Base-by-base conservation (phyloP, 2,888 invertebrate species). In the Eilema griseolum region DNA sequence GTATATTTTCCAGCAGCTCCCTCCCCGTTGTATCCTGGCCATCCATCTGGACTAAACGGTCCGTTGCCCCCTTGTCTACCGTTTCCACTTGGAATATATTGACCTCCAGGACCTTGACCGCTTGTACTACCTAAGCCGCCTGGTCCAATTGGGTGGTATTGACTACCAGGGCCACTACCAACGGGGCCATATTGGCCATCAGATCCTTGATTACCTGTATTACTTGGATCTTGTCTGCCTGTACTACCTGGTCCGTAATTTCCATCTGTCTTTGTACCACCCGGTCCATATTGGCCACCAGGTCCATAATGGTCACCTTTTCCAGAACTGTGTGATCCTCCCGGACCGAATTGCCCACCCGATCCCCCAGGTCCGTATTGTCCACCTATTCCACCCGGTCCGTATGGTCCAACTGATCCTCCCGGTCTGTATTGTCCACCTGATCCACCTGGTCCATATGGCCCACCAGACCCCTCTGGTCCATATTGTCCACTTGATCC, bases 251-350 rank as follows among this genome's bases (percentile, higher is more conserved):
- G 46, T 41, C 37, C 20, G 24, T 63, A 41, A 23, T 56, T 28
- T 61, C 61, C 61, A 61, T 23, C 1, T 2, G 37, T 14, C 2
- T 10, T 24, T 3, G 46, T 46, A 7, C 23, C 23, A 33, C 62
- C 41, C 5, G 66, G 66, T 31, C 62, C 59, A 26, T 66, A 66
- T 65, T 33, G 63, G 12, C 56, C 56, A 65, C 65, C 65, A 56
- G 65, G 20, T 26, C 52, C n/a, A 26, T 52, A 26, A 56, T 8
- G 31, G 10, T 28, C 64, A 20, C 28, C 31, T 16, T 31, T 52
- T 12, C 65, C 26, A 16, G 65, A 56, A 8, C n/a, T 31, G 31
- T 65, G 23, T 33, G 31, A 31, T 16, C 24, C 56, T 0, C 5
- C 23, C 3, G 56, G 63, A 11, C 26, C 46, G 46, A 28, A n/a